A percentile compares a stretch with the other conserved stretches of the same genome.
Evolutionary conservation across 2,113 vertebrate genomes (phyloP).

Genomic region (Charadrius vociferus): DNA sequence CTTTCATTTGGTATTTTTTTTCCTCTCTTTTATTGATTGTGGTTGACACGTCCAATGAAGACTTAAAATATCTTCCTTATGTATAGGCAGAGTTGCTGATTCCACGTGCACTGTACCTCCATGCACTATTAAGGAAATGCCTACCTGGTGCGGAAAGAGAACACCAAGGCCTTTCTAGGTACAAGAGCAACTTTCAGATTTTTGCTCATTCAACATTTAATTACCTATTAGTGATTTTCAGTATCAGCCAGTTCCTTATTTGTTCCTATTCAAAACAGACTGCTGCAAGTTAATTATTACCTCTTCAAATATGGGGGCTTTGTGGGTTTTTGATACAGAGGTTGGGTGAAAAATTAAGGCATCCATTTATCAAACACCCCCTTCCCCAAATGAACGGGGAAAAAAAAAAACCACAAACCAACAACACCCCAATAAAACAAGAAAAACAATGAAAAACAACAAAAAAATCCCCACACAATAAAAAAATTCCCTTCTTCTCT

Average conservation of each 20-base stretch:
- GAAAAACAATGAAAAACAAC: not conserved
- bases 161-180: not conserved
- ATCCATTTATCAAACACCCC: not conserved
- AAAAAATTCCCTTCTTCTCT: not conserved
- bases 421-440: not conserved
- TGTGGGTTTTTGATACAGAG: rapidly evolving
- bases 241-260: not conserved
- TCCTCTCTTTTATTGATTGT: not conserved
- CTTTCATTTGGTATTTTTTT: not conserved
- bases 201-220: not conserved
- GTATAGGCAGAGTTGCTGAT: not conserved
- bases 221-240: not conserved
- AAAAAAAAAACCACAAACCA: not conserved
- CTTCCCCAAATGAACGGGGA: not conserved
- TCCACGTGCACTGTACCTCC: not conserved
- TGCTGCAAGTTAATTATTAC: not conserved
- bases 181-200: not conserved
- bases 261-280: not conserved
- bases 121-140: not conserved
- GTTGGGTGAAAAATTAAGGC: not conserved
- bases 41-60: not conserved
- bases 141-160: not conserved
- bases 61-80: not conserved
- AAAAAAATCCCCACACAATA: not conserved
- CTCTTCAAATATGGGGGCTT: not conserved